A percentile compares a stretch with the other conserved stretches of the same genome.
Evolutionary conservation across 2,888 invertebrate species (phyloP).

Genomic region (Xestoiulus laeticollis): DNA sequence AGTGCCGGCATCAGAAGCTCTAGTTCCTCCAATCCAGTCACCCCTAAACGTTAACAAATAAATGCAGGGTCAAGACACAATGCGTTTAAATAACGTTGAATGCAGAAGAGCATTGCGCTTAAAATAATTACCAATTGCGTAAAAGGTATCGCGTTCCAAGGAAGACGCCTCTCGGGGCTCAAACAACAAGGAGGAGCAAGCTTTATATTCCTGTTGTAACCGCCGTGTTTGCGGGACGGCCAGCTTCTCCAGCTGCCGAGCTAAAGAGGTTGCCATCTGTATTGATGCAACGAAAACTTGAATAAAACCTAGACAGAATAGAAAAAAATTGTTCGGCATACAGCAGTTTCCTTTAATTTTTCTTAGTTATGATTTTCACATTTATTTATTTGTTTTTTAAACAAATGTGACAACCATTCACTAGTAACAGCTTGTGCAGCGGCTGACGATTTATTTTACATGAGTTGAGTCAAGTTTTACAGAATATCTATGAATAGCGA

Average conservation of each 20-base stretch:
- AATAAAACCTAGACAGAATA: not conserved
- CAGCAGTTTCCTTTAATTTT: too few species aligned
- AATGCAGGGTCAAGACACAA: not conserved
- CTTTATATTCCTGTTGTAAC: not conserved
- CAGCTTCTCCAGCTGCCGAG: not conserved
- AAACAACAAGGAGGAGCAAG: not conserved
- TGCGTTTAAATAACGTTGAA: not conserved
- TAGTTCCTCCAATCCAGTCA: conserved; percentile 85
- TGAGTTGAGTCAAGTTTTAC: too few species aligned
- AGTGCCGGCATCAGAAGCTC: conserved; percentile 78
- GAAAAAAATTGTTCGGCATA: too few species aligned
- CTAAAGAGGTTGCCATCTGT: conserved; percentile 40
- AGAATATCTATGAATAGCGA: too few species aligned
- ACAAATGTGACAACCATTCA: too few species aligned
- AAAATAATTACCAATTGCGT: conserved; percentile 45
- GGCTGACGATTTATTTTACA: too few species aligned
- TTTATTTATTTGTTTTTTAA: too few species aligned
- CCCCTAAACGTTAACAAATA: conserved; percentile 65
- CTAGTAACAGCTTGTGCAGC: too few species aligned
- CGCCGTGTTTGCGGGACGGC: not conserved
- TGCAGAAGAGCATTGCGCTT: not conserved
- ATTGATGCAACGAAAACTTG: not conserved
- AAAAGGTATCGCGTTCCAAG: conserved; percentile 42
- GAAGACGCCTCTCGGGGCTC: not conserved
- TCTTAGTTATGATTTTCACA: too few species aligned